Conservation (phyloP, 2,113 vertebrate genomes). For the Siniperca chuatsi region DNA sequence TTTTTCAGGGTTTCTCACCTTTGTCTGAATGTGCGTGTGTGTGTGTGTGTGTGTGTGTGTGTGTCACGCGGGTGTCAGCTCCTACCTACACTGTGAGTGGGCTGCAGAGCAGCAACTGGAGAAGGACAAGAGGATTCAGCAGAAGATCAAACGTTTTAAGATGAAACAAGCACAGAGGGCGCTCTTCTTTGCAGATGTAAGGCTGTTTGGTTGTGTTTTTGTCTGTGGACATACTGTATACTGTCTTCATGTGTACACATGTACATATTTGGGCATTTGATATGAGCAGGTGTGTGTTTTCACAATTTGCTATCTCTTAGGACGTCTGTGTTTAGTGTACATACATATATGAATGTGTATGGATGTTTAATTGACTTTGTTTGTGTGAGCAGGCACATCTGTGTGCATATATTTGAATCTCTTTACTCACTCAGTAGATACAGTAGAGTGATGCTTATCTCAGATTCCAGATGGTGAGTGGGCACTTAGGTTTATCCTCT, state of each 20-base stretch:
- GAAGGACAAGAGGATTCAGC: slow-evolving; percentile 99
- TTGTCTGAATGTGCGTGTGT: slow-evolving; percentile 10
- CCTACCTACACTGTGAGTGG: slow-evolving; percentile 99
- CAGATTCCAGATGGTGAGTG: slow-evolving; percentile 77
- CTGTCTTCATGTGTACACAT: not conserved
- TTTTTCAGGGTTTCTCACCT: slow-evolving; percentile 34
- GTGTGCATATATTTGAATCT: slow-evolving; percentile 60
- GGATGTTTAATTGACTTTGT: slow-evolving; percentile 2
- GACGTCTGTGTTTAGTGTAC: not conserved
- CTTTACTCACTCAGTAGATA: slow-evolving; percentile 38
- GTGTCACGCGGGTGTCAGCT: slow-evolving; percentile 81
- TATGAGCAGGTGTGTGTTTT: slow-evolving; percentile 21
- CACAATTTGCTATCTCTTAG: not conserved
- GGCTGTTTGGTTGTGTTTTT: slow-evolving; percentile 64
- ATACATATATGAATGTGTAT: not conserved
- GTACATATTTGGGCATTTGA: not conserved
- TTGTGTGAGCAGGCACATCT: slow-evolving; percentile 61
- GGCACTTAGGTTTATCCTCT: slow-evolving; percentile 64
- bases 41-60: slow-evolving; percentile 26
- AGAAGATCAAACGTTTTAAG: slow-evolving; percentile 99
- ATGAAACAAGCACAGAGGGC: slow-evolving; percentile 97
- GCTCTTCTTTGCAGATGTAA: slow-evolving; percentile 99
- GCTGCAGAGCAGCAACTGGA: slow-evolving; percentile 96
- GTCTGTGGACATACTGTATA: slow-evolving; percentile 7
- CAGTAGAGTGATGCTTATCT: slow-evolving; percentile 45